A percentile compares a stretch with the other conserved stretches of the same genome.
Evolutionary conservation across 2,113 vertebrate genomes (phyloP).

Genomic region (Gavialis gangeticus): DNA sequence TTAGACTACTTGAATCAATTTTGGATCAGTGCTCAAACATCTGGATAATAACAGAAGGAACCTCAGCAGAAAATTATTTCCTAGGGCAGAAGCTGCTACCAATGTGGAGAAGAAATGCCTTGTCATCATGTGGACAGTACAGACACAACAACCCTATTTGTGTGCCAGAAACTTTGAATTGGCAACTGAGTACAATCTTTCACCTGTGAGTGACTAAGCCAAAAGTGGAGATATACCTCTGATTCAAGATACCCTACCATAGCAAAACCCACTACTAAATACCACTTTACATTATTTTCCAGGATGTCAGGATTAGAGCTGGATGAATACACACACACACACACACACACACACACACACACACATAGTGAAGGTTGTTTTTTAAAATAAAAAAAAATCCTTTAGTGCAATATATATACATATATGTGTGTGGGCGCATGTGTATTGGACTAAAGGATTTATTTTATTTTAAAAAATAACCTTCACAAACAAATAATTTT

Average conservation of each 20-base stretch:
- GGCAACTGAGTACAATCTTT: neutral
- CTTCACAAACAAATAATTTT: too few species aligned
- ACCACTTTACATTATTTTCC: neutral
- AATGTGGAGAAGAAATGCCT: accelerated
- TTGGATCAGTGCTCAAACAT: neutral
- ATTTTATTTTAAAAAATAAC: too few species aligned
- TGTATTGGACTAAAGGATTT: too few species aligned
- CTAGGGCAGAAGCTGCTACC: neutral
- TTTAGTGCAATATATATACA: too few species aligned
- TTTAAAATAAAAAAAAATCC: too few species aligned
- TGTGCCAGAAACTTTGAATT: neutral
- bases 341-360: too few species aligned
- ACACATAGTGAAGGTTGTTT: too few species aligned
- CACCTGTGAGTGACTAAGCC: accelerated
- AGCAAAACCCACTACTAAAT: neutral
- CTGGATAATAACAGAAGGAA: neutral
- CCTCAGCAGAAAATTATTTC: neutral
- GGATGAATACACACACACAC: neutral
- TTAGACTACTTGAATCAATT: neutral
- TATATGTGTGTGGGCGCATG: too few species aligned
- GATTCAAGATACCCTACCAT: neutral
- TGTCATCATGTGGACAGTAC: neutral
- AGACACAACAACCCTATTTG: neutral
- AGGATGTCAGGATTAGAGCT: neutral
- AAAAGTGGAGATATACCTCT: neutral